phyloP scores from a whole-genome alignment of 2,113 vertebrate species.

The Brachyhypopomus occidentalis region DNA sequence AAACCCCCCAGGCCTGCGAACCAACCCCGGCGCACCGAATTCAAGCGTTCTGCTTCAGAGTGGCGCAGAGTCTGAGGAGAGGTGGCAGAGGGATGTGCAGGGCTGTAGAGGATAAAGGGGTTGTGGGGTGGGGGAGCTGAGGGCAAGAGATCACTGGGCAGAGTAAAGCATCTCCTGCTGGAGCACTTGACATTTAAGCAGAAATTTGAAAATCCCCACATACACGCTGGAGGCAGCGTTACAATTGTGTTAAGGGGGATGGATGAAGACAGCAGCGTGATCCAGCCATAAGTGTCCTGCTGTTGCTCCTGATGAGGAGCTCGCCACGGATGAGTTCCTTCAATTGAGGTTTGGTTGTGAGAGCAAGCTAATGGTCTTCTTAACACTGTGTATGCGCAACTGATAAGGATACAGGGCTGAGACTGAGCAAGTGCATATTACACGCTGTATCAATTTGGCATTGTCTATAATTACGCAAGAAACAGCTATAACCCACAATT shows the following conservation, averaged over 20 bases:
- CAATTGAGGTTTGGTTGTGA: background rate
- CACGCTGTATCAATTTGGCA: background rate
- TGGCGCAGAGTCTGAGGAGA: background rate
- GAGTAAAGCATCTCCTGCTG: constrained; percentile 39
- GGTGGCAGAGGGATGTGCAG: background rate
- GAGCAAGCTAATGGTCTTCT: background rate
- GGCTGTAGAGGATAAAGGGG: constrained; percentile 5
- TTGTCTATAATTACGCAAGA: background rate
- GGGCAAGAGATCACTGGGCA: constrained; percentile 33
- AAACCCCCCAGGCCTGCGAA: constrained; percentile 29
- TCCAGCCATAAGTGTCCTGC: constrained; percentile 51
- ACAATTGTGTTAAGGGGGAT: constrained; percentile 42
- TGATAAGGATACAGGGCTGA: background rate
- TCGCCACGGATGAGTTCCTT: background rate
- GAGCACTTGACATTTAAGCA: constrained; percentile 59
- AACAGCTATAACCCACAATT: constrained; percentile 3
- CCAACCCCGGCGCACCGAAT: background rate
- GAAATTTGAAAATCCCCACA: constrained; percentile 51
- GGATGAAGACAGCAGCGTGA: constrained; percentile 48
- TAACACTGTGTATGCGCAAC: background rate
- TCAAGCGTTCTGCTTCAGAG: background rate
- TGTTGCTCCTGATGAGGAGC: background rate
- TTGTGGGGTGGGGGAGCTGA: background rate
- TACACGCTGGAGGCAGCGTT: constrained; percentile 39
- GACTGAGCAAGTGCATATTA: background rate